Evolutionary conservation across 2,888 invertebrate genomes (phyloP).

Genomic region (Griposia aprilina): DNA sequence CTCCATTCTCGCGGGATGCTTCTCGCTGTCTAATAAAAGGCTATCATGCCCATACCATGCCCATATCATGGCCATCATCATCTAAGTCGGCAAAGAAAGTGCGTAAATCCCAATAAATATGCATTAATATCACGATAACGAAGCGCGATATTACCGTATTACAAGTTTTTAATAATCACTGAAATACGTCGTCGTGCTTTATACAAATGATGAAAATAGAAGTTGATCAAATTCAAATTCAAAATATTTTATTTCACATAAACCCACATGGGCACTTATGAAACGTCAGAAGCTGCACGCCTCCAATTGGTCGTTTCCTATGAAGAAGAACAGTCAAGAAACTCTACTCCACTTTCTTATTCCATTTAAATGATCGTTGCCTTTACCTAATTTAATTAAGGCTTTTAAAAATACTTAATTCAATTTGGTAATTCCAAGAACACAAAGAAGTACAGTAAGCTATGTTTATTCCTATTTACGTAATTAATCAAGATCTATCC

Average conservation of each 20-base stretch:
- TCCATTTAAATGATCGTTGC: neutral
- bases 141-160: constrained; percentile 1
- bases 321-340: too few relatives aligned
- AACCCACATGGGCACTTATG: too few relatives aligned
- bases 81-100: neutral
- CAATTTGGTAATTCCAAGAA: neutral
- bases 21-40: too few relatives aligned
- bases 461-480: neutral
- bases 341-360: too few relatives aligned
- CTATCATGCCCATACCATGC: too few relatives aligned
- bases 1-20: too few relatives aligned
- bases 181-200: neutral
- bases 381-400: too few relatives aligned
- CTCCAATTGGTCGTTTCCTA: too few relatives aligned
- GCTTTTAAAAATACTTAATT: neutral
- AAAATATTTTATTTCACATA: too few relatives aligned
- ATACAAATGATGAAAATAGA: neutral
- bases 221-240: neutral
- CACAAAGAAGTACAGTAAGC: neutral
- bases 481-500: neutral
- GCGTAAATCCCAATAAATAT: neutral
- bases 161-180: neutral
- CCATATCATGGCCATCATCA: too few relatives aligned
- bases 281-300: too few relatives aligned
- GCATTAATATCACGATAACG: constrained; percentile 7